Evolutionary conservation across 2,113 vertebrate species (phyloP), one percentile per base, ranked within the genome.

Genomic region (Equus quagga): DNA sequence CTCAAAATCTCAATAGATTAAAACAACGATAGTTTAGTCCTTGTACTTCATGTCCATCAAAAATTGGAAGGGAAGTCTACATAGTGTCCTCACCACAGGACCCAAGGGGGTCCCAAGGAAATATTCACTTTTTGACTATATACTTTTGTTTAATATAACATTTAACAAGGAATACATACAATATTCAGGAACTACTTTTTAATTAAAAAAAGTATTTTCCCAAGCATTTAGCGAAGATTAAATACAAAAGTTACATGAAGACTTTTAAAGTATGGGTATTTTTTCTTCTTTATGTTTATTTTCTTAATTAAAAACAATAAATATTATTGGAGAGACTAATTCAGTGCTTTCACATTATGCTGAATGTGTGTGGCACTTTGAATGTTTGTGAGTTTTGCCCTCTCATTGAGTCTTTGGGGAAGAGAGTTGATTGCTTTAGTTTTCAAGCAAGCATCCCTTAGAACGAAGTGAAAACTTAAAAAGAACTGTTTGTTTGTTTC

Each of bases 201-300:
- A 85, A 84, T 33, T 94, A 7, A 65, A 76, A 72, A 73, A 58
- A 65, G 6, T n/a, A 44, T 64, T 96, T 94, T 73, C 36, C 15
- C 28, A 73, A 58, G 1, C 5, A 44, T 83, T 78, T 31, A 76
- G 14, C 46, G 64, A 49, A 31, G 26, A 41, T 73, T 81, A 69
- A 82, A 78, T 36, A 49, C 17, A 58, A 82, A 92, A 86, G 41
- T 58, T 58, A 51, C 6, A 33, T 31, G 46, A 92, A 15, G 36
- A 70, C 10, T 64, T 70, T 67, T 14, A 49, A 24, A 36, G 78
- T 87, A n/a, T 23, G 14, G 2, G 17, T 60, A 56, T 19, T 41
- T 60, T 78, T 41, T 73, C 31, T 51, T 44, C 41, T 87, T 56
- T 79, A 28, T 3, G 60, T 41, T 60, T 82, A 44, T 82, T 93